Evolutionary conservation across 2,797 vertebrate genomes (phyloP).

Genomic region (Naso thynnoides): DNA sequence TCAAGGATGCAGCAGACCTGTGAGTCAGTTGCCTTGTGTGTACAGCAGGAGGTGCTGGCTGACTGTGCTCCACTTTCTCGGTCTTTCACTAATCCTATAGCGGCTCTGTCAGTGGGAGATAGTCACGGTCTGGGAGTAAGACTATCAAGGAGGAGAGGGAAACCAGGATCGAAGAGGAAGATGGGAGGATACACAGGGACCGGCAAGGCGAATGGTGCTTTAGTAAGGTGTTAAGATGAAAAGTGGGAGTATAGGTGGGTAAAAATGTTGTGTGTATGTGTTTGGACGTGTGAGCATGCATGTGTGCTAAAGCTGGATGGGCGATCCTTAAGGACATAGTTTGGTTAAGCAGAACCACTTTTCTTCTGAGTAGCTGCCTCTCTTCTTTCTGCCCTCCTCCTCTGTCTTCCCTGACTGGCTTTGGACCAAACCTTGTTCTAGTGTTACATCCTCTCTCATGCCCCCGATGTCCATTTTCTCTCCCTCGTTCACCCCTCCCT

Average conservation of each 20-base stretch:
- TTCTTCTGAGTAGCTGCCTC: constrained; percentile 57
- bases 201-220: constrained; percentile 68
- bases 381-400: constrained; percentile 57
- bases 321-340: constrained; percentile 71
- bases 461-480: constrained; percentile 50
- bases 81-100: constrained; percentile 76
- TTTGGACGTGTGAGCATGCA: constrained; percentile 9
- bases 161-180: constrained; percentile 70
- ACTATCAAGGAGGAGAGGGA: constrained; percentile 80
- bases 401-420: constrained; percentile 71
- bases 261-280: constrained; percentile 6
- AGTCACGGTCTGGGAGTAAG: constrained; percentile 85
- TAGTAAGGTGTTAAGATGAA: constrained; percentile 73
- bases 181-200: constrained; percentile 75
- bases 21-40: constrained; percentile 44
- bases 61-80: constrained; percentile 56
- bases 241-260: constrained; percentile 54
- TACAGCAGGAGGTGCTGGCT: constrained; percentile 78
- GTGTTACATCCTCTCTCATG: constrained; percentile 63
- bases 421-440: constrained; percentile 65
- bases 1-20: constrained; percentile 68
- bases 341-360: constrained; percentile 63
- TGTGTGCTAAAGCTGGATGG: constrained; percentile 44
- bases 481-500: constrained; percentile 36
- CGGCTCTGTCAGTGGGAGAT: constrained; percentile 83